Evolutionary conservation across 2,888 invertebrate genomes (phyloP).

Genomic region (Drosophila nigricruria): DNA sequence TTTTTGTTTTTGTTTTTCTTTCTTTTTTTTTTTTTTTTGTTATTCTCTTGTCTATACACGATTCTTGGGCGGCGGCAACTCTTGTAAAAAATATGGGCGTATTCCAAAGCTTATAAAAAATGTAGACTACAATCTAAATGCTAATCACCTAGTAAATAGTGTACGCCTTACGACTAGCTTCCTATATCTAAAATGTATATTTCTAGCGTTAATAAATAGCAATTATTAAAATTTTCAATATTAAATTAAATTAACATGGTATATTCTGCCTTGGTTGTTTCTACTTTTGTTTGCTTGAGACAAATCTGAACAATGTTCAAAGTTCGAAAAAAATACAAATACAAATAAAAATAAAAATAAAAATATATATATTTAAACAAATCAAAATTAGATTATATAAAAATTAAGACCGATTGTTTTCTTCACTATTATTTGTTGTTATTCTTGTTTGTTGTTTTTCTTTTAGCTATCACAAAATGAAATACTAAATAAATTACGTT

Average conservation of each 20-base stretch:
- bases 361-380: background rate
- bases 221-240: conserved; percentile 42
- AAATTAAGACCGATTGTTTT: conserved; percentile 12
- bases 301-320: conserved; percentile 25
- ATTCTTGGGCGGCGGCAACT: conserved; percentile 70
- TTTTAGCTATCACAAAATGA: conserved; percentile 58
- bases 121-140: conserved; percentile 32
- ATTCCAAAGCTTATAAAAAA: conserved; percentile 50
- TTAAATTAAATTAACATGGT: conserved; percentile 43
- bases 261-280: conserved; percentile 22
- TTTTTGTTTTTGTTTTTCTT: background rate
- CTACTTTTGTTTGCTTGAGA: conserved; percentile 24
- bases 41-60: conserved; percentile 39
- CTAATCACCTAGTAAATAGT: conserved; percentile 47
- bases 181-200: conserved; percentile 38
- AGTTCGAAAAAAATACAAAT: background rate
- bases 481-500: conserved; percentile 55
- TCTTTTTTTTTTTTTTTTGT: background rate
- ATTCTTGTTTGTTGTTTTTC: conserved; percentile 16
- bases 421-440: background rate
- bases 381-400: background rate
- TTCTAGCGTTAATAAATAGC: conserved; percentile 49
- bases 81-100: conserved; percentile 53
- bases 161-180: conserved; percentile 33
- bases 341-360: background rate